Percentiles rank a stretch among this genome's conserved stretches.
These are phyloP conservation scores for Anableps anableps DNA, from an alignment of 2,797 vertebrate genomes.

Conservation along the genomic window DNA sequence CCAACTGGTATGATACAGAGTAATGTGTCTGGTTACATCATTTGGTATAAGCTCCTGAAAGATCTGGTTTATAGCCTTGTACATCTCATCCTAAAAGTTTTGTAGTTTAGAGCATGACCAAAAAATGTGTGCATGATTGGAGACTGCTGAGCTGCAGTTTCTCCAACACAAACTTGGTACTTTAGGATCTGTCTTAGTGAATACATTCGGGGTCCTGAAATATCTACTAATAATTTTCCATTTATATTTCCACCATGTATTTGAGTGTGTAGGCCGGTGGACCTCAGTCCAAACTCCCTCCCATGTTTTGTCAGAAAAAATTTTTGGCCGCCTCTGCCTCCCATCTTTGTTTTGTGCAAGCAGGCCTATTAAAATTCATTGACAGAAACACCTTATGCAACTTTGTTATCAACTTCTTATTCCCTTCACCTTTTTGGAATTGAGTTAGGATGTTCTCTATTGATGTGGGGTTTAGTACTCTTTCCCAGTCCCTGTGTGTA, in stretches of 20 bases:
- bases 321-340: neutral
- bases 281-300: neutral
- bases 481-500: neutral
- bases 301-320: neutral
- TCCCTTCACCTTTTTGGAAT: neutral
- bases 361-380: neutral
- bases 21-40: too few species aligned
- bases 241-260: neutral
- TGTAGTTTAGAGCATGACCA: neutral
- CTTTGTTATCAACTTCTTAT: neutral
- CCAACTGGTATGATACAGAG: too few species aligned
- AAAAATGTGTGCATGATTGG: conserved; percentile 1
- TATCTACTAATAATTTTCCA: too few species aligned
- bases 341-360: neutral
- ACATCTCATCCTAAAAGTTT: conserved; percentile 4
- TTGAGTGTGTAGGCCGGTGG: neutral
- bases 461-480: neutral
- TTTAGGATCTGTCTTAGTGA: too few species aligned
- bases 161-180: too few species aligned
- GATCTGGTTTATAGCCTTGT: neutral
- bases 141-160: neutral
- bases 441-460: neutral
- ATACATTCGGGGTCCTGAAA: neutral
- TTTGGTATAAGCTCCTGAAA: neutral
- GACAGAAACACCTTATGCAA: neutral